Evolutionary conservation across 2,888 invertebrate species (phyloP), one percentile per base, ranked within the genome.

Genomic region (Magallana nippona): DNA sequence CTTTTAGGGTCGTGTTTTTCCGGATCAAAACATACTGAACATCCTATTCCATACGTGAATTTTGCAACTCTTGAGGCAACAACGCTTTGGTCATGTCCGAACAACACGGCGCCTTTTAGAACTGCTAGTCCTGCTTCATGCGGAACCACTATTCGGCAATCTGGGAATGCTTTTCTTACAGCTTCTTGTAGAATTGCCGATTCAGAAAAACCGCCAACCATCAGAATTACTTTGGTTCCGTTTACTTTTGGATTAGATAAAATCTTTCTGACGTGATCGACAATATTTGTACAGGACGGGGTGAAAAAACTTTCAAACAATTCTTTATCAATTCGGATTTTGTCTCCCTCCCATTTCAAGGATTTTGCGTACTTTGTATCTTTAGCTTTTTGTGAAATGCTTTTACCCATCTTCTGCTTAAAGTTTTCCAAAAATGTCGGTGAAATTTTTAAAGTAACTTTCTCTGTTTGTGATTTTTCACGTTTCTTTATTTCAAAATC

Each of bases 121-220:
- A 89, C 89, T n/a, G 86, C 88, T 15, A 90, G 81, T n/a, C 89
- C 89, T 13, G 89, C 88, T 19, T 90, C 89, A 57, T 84, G 87
- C 13, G 90, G 90, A 78, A 88, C 87, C n/a, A 89, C 88, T 0
- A 90, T 71, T 11, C 87, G 77, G 56, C 85, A 85, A 19, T 85
- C 63, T 10, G 80, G 84, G 79, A 90, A 89, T 3, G 77, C 78
- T 55, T 80, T 78, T 22, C 77, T 84, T 11, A 90, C 78, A 17
- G 83, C 84, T 32, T 88, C 83, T 63, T 90, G 89, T 22, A 90
- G 57, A 10, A 88, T 58, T 1, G 87, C 86, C 5, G 85, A 88
- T 80, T 90, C 90, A 1, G 90, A 86, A 60, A 90, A 89, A 0
- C 90, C 90, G 10, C 90, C 90, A 1, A 90, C 89, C 27, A 89